Base-by-base conservation (phyloP, 1,140 invertebrate species). In the Gryon sp. region DNA sequence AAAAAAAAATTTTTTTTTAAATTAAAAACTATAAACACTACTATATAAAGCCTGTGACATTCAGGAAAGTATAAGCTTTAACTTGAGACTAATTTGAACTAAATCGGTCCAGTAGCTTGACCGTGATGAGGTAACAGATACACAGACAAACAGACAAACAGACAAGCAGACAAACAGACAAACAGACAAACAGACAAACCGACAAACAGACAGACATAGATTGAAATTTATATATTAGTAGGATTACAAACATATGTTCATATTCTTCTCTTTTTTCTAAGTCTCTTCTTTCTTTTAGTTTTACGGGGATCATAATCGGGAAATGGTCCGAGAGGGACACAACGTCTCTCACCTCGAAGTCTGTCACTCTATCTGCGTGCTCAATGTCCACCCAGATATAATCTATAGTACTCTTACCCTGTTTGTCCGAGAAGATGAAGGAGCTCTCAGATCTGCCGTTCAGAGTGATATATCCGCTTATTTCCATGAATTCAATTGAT, bases 351-450 rank as follows among this genome's bases (percentile, higher is more conserved):
- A 41, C 38, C 7, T 20, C 0, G 7, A 41, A 41, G 18, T 41
- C 18, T 2, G 4, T n/a, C 3, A 41, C 18, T 9, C 9, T n/a
- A n/a, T 41, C n/a, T 41, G n/a, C 16, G n/a, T 41, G 38, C 5
- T 9, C 38, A 4, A 20, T n/a, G 18, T 41, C 16, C n/a, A 41
- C n/a, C 38, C 38, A 41, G 4, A 41, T 41, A 41, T 41, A 20
- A 11, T 41, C 38, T 2, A 41, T 41, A 11, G 16, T 41, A n/a
- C 38, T 41, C 8, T 41, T 41, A 16, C 38, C 38, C n/a, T 19
- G 18, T 9, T 8, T 9, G 16, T n/a, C 8, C 7, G 18, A 20
- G 20, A 19, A 41, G 7, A 19, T 41, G 7, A 16, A 41, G 2
- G 14, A 15, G 18, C 38, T 19, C 38, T 20, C n/a, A 4, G 16